Conservation (phyloP, 2,797 vertebrate species). For the Hydrophis major region DNA sequence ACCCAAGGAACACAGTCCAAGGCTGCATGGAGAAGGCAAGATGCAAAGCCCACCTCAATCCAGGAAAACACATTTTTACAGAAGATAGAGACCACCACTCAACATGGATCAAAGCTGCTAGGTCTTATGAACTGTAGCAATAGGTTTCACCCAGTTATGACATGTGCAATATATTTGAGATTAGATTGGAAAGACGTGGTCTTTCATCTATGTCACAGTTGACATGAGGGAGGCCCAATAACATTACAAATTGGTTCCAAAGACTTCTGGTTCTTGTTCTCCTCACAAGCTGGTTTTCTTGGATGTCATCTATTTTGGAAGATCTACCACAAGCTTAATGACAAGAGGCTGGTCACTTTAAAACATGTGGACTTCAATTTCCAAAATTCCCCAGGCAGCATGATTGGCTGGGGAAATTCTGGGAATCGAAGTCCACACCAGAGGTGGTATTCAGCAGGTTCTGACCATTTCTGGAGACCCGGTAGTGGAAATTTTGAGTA, state of each 20-base stretch:
- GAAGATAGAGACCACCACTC: background rate
- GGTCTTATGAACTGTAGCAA: background rate
- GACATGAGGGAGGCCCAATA: background rate
- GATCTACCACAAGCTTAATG: background rate
- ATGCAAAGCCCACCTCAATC: background rate
- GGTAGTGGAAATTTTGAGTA: too few species aligned
- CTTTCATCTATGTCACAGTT: background rate
- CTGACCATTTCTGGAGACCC: too few species aligned
- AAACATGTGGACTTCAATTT: background rate
- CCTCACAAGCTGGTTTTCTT: background rate
- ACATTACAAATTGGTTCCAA: background rate
- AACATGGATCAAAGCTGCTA: background rate
- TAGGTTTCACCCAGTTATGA: background rate
- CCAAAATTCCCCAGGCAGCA: too few species aligned
- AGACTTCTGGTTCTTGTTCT: background rate
- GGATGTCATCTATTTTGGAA: background rate
- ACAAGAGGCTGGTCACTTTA: background rate
- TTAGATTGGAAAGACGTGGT: background rate
- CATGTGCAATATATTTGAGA: background rate
- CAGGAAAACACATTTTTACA: background rate
- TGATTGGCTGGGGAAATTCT: too few species aligned
- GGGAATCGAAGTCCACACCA: too few species aligned
- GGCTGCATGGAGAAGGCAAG: conserved; percentile 36
- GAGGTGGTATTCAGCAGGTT: too few species aligned
- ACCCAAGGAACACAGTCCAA: conserved; percentile 49